Evolutionary conservation across 2,888 invertebrate species (phyloP).

Genomic region (Erebia epiphron): DNA sequence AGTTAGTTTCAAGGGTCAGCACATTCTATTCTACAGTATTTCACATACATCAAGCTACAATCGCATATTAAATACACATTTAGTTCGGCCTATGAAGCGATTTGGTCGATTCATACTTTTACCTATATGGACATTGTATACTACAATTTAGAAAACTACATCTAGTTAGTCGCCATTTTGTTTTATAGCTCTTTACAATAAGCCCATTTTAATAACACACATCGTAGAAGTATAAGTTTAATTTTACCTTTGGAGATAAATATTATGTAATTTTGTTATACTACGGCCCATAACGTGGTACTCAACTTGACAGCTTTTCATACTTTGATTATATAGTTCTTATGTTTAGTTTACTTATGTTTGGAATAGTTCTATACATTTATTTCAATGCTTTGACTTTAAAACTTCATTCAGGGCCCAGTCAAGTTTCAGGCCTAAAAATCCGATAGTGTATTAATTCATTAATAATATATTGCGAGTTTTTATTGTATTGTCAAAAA

Average conservation of each 20-base stretch:
- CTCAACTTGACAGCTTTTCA: too few relatives aligned
- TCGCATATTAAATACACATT: constrained; percentile 37
- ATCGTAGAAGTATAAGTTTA: constrained; percentile 14
- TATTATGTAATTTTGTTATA: not conserved
- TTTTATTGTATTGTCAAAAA: not conserved
- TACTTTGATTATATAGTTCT: too few relatives aligned
- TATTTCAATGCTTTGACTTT: too few relatives aligned
- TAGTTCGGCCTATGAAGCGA: constrained; percentile 53
- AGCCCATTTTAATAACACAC: constrained; percentile 43
- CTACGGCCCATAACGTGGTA: not conserved
- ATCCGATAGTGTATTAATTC: not conserved
- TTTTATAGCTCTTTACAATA: constrained; percentile 53
- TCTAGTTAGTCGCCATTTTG: constrained; percentile 53
- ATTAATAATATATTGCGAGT: not conserved
- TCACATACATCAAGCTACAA: constrained; percentile 31
- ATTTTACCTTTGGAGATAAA: not conserved
- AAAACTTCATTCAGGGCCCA: too few relatives aligned
- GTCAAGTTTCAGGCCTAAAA: not conserved
- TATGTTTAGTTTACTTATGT: too few relatives aligned
- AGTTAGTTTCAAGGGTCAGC: not conserved
- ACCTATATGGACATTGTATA: constrained; percentile 50
- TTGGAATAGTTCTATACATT: too few relatives aligned
- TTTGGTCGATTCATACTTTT: constrained; percentile 54
- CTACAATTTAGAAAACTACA: constrained; percentile 51
- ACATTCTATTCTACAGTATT: constrained; percentile 2